Percentiles rank a stretch among this genome's conserved stretches.
These are phyloP conservation scores for Hippocampus comes DNA, from an alignment of 2,113 vertebrate species.

Conservation along the genomic window DNA sequence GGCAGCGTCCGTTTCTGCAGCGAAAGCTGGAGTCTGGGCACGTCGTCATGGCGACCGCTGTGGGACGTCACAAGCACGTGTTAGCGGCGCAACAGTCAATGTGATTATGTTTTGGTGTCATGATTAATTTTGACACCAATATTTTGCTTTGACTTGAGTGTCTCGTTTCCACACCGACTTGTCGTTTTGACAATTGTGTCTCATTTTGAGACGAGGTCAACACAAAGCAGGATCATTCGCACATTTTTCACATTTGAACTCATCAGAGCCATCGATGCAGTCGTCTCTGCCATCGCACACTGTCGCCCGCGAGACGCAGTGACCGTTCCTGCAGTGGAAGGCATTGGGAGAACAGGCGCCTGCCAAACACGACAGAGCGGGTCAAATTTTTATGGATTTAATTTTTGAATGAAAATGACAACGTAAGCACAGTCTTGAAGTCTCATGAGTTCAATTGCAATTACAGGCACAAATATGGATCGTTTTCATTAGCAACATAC, in stretches of 20 bases:
- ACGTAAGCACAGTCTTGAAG: too few species aligned
- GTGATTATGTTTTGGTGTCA: neutral
- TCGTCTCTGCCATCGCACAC: conserved; percentile 74
- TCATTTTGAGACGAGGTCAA: neutral
- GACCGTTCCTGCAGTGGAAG: conserved; percentile 73
- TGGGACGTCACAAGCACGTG: neutral
- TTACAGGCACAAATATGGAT: neutral
- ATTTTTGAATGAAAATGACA: too few species aligned
- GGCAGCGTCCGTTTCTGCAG: conserved; percentile 74
- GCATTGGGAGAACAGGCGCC: conserved; percentile 54
- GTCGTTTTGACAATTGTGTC: neutral
- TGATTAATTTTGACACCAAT: neutral
- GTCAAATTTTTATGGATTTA: neutral
- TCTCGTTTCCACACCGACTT: too few species aligned
- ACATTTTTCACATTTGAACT: conserved; percentile 77
- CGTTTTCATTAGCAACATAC: neutral
- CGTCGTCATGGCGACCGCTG: conserved; percentile 36
- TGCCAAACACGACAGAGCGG: neutral
- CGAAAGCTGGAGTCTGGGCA: conserved; percentile 80
- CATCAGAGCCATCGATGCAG: conserved; percentile 83
- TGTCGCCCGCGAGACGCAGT: conserved; percentile 62
- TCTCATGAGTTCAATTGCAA: neutral
- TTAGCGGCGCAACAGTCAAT: neutral
- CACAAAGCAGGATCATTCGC: conserved; percentile 29
- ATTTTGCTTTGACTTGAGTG: neutral